Percentiles rank a stretch among this genome's conserved stretches.
These are phyloP conservation scores for Karalla daura DNA, from an alignment of 2,797 vertebrate genomes.

Conservation along the genomic window DNA sequence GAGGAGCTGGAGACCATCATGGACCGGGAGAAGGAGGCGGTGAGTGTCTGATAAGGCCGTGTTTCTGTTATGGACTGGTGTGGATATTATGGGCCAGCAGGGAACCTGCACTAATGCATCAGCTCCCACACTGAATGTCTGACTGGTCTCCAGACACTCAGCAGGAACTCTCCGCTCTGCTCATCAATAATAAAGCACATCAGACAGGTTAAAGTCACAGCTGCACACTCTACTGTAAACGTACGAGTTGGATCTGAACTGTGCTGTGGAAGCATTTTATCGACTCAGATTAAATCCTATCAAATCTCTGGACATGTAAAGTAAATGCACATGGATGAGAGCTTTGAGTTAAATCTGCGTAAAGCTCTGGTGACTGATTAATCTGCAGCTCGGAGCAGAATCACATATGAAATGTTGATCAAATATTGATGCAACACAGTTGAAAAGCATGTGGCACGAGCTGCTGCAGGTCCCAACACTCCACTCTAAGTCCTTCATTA, in stretches of 20 bases:
- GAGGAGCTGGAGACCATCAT: constrained; percentile 99
- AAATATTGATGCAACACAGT: neutral
- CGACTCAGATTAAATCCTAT: neutral
- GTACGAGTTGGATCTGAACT: too few relatives aligned
- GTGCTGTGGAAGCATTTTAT: neutral
- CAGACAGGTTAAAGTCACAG: neutral
- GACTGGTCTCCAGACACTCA: neutral
- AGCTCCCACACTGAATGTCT: constrained; percentile 1
- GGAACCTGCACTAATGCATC: neutral
- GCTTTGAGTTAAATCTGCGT: too few relatives aligned
- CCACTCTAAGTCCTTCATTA: too few relatives aligned
- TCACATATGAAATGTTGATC: neutral
- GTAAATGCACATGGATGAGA: too few relatives aligned
- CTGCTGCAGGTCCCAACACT: neutral
- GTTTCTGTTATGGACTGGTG: neutral
- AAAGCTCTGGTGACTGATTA: too few relatives aligned
- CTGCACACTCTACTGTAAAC: neutral
- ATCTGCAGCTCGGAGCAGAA: neutral
- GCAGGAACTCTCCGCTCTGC: constrained; percentile 7
- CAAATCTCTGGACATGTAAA: neutral
- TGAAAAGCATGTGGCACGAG: neutral
- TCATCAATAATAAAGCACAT: constrained; percentile 30
- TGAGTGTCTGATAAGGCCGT: constrained; percentile 69
- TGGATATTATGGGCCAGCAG: neutral
- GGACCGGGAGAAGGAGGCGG: constrained; percentile 97